Base-by-base conservation (phyloP, 2,113 vertebrate genomes). In the Anser cygnoides region DNA sequence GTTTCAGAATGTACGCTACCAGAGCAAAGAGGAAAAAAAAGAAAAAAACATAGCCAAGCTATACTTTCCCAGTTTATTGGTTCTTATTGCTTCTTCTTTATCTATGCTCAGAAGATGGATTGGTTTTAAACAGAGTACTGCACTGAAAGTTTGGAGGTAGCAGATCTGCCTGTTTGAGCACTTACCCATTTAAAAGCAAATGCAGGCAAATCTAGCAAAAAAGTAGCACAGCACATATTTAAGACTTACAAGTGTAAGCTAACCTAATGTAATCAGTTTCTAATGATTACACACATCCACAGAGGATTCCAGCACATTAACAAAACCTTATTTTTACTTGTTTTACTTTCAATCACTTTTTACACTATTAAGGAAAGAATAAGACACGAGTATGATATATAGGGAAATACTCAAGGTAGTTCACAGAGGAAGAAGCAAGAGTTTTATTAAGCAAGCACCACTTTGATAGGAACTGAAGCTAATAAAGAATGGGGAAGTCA, bases 291-390 rank as follows among this genome's bases (percentile, higher is more conserved):
- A n/a, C 23, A 71, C 31, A 58, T 90, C 94, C 90, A 75, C 88
- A 81, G 92, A 74, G 90, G 54, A 84, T 94, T 93, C 26, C 37
- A 90, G 46, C 55, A 72, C 67, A 83, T 93, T 57, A 95, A 92
- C 39, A 84, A 92, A 86, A 80, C 72, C 80, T 90, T 68, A 29
- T 58, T 83, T 83, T 76, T 73, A 23, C 59, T 35, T 5, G 0
- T 65, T 90, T 93, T 85, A 85, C 16, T 85, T 94, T 90, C 86
- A 93, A 22, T 87, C 62, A 85, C 81, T 75, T 90, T 67, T 90
- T 52, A 61, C 26, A 39, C 39, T 76, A 43, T 70, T 90, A 95
- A 92, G 4, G 7, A 85, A 92, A 55, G 58, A 81, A 61, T 26
- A 65, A 43, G 67, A 58, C 87, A 84, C 10, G 3, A 95, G 28